Base-by-base conservation (phyloP, 2,888 invertebrate species). In the Pemphredon lugubris region DNA sequence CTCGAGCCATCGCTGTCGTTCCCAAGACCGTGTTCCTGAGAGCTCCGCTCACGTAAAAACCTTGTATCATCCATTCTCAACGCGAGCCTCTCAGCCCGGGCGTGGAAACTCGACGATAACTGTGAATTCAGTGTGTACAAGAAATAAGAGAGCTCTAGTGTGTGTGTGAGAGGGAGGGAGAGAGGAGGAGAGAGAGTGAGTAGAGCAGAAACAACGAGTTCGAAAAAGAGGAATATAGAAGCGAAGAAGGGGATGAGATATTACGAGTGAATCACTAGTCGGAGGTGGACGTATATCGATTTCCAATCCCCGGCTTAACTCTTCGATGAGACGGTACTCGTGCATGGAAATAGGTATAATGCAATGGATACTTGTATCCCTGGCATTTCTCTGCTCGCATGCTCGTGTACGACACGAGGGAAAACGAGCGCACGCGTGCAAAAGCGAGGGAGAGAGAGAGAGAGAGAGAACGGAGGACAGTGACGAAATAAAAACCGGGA, bases 231-330 rank as follows among this genome's bases (percentile, higher is more conserved):
- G 45, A 20, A 42, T 20, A 48, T 37, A 23, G 30, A 39, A 45
- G 9, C 44, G 45, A 45, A 60, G 45, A 47, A 16, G 26, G 18
- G 37, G 13, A 61, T 16, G 58, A 63, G 16, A 42, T 34, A 40
- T 21, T 37, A 23, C 30, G 51, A 58, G 23, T 39, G 55, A 72
- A 21, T 72, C 58, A 50, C 30, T 50, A 58, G 69, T 45, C 48
- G 59, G 44, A 67, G 53, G 50, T 58, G 59, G 54, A 73, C 26
- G 48, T 45, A 53, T 69, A 80, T 81, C 73, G 78, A 80, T 82
- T 80, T 68, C 67, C 73, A 74, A 78, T 78, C 72, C 54, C 55
- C 61, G 70, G 61, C 69, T 73, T 73, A 78, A 77, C 75, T 75
- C 60, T 71, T 65, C 61, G 59, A 50, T 61, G 66, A 63, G 60